Conservation (phyloP, 2,113 vertebrate genomes). For the Nycticorax nycticorax region DNA sequence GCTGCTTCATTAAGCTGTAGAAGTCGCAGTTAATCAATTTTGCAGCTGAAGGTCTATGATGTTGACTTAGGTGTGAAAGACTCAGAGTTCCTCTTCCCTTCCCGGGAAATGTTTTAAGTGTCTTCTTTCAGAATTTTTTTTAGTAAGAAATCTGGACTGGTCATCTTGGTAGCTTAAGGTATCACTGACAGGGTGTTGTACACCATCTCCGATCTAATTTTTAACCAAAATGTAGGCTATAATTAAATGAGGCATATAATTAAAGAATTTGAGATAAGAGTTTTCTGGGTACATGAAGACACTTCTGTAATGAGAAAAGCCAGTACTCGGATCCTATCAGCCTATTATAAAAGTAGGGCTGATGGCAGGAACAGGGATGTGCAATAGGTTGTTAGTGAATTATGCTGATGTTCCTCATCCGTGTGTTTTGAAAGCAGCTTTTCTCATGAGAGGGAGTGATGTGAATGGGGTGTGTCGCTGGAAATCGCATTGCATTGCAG, state of each 20-base stretch:
- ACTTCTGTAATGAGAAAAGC: not conserved
- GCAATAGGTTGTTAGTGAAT: not conserved
- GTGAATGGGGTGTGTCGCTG: not conserved
- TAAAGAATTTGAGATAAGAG: not conserved
- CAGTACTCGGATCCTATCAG: not conserved
- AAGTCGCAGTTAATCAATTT: not conserved
- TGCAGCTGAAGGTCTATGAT: not conserved
- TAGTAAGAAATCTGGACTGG: not conserved
- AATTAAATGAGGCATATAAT: not conserved
- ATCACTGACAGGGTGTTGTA: not conserved
- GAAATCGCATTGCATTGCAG: not conserved
- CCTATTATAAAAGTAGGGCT: not conserved
- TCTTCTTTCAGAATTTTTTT: not conserved
- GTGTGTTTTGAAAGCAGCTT: not conserved
- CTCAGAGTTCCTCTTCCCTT: not conserved
- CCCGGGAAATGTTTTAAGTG: not conserved
- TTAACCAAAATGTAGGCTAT: not conserved
- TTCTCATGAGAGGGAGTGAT: not conserved
- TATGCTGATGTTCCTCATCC: not conserved
- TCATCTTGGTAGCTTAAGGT: not conserved
- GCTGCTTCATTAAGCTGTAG: not conserved
- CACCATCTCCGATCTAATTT: not conserved
- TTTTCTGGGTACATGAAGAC: not conserved
- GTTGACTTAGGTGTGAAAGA: not conserved
- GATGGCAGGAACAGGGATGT: not conserved